Conservation (phyloP, 2,113 vertebrate species). For the Ophiodon elongatus region DNA sequence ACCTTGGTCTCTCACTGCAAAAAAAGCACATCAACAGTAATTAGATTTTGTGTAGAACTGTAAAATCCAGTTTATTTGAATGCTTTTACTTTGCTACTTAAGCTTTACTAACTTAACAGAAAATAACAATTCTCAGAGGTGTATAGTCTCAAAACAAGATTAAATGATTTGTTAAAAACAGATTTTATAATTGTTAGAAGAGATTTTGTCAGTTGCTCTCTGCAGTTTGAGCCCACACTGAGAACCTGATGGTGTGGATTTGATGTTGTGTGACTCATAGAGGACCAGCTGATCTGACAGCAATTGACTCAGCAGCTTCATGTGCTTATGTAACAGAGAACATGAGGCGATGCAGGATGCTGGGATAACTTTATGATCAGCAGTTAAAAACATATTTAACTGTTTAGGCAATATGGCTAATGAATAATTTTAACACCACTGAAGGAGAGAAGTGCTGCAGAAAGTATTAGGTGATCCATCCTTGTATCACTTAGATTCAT, state of each 20-base stretch:
- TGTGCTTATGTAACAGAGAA: slow-evolving; percentile 56
- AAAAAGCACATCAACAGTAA: background rate
- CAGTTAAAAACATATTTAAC: slow-evolving; percentile 19
- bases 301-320: slow-evolving; percentile 66
- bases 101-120: background rate
- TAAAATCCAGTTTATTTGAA: background rate
- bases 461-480: background rate
- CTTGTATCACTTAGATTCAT: background rate
- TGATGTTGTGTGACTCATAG: slow-evolving; percentile 65
- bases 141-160: background rate
- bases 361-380: slow-evolving; percentile 23
- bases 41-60: background rate
- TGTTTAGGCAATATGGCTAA: background rate
- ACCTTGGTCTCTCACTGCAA: background rate
- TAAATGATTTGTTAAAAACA: background rate
- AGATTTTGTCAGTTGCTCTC: slow-evolving; percentile 9
- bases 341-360: slow-evolving; percentile 15
- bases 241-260: slow-evolving; percentile 61
- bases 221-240: slow-evolving; percentile 42
- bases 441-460: slow-evolving; percentile 2
- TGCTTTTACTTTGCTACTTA: background rate
- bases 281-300: slow-evolving; percentile 57
- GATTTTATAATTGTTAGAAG: background rate
- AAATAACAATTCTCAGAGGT: background rate
- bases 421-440: slow-evolving; percentile 3